Evolutionary conservation across 2,113 vertebrate genomes (phyloP), one percentile per base, ranked within the genome.

Genomic region (Canis aureus): DNA sequence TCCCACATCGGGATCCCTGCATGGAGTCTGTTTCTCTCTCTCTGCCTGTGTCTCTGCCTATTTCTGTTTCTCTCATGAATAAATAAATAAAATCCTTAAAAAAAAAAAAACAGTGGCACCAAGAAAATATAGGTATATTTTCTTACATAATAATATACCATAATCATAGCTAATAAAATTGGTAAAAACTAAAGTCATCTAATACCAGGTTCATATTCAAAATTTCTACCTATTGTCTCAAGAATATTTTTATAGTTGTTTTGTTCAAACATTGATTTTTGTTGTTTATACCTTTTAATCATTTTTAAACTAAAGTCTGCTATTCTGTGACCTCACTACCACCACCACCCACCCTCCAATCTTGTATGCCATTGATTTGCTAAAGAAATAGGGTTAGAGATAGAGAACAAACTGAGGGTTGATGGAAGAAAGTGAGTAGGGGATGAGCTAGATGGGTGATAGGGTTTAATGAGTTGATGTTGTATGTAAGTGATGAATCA

Each of bases 251-350:
- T 82, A 71, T 8, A 57, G 6, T 82, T 91, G 35, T 8, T 79
- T 88, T 66, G 1, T 73, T 91, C 74, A 91, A 82, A 86, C 32
- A 53, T 8, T 73, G 11, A 32, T 57, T 90, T 93, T 86, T 81
- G 9, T 76, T 83, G 9, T 83, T 83, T 76, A 3, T 49, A 88
- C 69, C 51, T 35, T 32, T 92, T 89, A 84, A 85, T 97, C 89
- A 38, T 73, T 66, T 93, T 59, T 43, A 60, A 93, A 76, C 60
- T 66, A 64, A 93, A 73, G 55, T 87, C 3, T 91, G 27, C 3
- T 64, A 29, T 8, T 23, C 32, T 5, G 20, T 55, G 10, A 43
- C 0, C 12, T 22, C 69, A 27, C n/a, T 43, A 35, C 69, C 19
- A 23, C 8, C 76, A 67, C 66, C 66, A 67, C 29, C 51, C 19